These are phyloP conservation scores for Drosophila kohkoa DNA, from an alignment of 1,140 invertebrate genomes.

Conservation along the genomic window DNA sequence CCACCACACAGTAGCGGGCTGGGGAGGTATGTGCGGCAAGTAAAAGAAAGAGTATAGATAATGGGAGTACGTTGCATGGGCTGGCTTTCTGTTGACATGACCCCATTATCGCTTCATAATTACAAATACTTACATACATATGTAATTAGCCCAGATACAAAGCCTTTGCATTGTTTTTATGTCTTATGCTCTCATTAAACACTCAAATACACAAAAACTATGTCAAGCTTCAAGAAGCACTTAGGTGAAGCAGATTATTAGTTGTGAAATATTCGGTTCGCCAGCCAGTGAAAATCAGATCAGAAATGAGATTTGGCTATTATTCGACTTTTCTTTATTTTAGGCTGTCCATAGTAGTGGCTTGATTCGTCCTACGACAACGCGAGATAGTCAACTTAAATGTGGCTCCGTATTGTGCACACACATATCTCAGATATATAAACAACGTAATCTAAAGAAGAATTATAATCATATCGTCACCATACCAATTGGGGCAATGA, in stretches of 20 bases:
- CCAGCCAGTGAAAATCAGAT: conserved; percentile 5
- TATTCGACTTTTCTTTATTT: conserved; percentile 11
- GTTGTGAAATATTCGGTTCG: conserved; percentile 30
- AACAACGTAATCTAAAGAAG: conserved; percentile 88
- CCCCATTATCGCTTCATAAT: conserved; percentile 73
- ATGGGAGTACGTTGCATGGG: conserved; percentile 38
- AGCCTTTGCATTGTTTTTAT: conserved; percentile 51
- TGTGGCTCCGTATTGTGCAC: conserved; percentile 86
- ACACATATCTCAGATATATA: conserved; percentile 92
- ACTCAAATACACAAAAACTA: conserved; percentile 36
- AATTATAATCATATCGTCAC: conserved; percentile 94
- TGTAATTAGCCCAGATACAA: conserved; percentile 65
- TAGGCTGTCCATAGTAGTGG: conserved; percentile 72
- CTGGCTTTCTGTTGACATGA: conserved; percentile 68
- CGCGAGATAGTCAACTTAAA: conserved; percentile 59
- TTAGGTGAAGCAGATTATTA: conserved; percentile 46
- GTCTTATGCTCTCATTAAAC: conserved; percentile 4
- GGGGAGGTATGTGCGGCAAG: conserved; percentile 5
- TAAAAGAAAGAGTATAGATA: conserved; percentile 48
- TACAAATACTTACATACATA: conserved; percentile 65
- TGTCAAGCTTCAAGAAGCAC: conserved; percentile 55
- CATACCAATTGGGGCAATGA: conserved; percentile 93
- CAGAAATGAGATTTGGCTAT: conserved; percentile 3
- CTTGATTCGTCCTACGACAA: conserved; percentile 65
- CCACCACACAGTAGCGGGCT: conserved; percentile 1